A percentile compares a stretch with the other conserved stretches of the same genome.
Evolutionary conservation across 2,888 invertebrate genomes (phyloP).

Genomic region (Tetragnatha montana): DNA sequence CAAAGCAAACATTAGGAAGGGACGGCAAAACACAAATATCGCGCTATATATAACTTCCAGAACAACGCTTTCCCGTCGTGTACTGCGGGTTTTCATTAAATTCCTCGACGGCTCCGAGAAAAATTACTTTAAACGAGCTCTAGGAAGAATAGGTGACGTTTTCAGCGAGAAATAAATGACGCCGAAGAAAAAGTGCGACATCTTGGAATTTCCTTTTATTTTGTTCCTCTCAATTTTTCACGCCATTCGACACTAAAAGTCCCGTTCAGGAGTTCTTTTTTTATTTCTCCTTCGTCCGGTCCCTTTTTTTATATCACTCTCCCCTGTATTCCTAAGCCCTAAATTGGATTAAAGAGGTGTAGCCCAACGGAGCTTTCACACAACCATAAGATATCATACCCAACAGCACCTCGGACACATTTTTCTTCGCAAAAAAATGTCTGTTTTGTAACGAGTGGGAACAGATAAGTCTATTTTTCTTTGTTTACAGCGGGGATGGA

Average conservation of each 20-base stretch:
- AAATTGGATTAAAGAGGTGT: conserved; percentile 58
- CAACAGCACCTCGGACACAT: not conserved
- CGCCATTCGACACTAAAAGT: conserved; percentile 49
- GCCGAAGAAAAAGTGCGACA: conserved; percentile 36
- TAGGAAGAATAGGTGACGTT: conserved; percentile 40
- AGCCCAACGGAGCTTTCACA: conserved; percentile 15
- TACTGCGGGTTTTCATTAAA: conserved; percentile 33
- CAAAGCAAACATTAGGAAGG: not conserved
- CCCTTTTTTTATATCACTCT: conserved; percentile 5
- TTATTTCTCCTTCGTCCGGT: not conserved
- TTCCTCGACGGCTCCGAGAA: conserved; percentile 4
- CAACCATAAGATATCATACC: conserved; percentile 25
- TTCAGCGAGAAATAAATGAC: conserved; percentile 49
- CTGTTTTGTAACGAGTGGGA: conserved; percentile 52
- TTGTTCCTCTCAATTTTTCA: conserved; percentile 51
- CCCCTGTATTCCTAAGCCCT: conserved; percentile 5
- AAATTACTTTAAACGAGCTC: conserved; percentile 51
- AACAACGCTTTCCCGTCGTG: conserved; percentile 1
- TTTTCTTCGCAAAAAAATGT: conserved; percentile 38
- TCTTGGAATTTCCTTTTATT: conserved; percentile 52
- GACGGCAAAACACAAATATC: conserved; percentile 1
- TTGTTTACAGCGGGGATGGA: not conserved
- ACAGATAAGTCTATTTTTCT: conserved; percentile 29
- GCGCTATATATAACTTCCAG: conserved; percentile 7
- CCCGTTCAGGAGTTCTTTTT: conserved; percentile 6